Conservation (phyloP, 2,888 invertebrate species). For the Meandrusa payeni region DNA sequence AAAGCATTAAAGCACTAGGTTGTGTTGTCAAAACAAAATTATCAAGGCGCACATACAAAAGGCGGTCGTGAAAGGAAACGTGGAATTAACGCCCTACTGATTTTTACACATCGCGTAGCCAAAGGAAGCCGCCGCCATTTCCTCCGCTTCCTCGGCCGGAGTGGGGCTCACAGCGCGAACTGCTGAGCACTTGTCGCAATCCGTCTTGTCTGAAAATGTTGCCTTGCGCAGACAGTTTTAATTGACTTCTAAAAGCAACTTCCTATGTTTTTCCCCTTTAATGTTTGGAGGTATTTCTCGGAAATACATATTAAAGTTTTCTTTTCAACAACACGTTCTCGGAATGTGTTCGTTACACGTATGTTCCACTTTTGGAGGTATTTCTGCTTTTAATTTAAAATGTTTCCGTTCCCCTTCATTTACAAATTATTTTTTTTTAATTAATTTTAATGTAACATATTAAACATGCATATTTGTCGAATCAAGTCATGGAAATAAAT, state of each 20-base stretch:
- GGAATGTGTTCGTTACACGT: too few relatives aligned
- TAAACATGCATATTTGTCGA: too few relatives aligned
- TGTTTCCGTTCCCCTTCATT: too few relatives aligned
- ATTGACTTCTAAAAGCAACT: slow-evolving; percentile 32
- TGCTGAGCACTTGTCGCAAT: slow-evolving; percentile 19
- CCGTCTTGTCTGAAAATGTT: slow-evolving; percentile 19
- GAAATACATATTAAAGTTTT: not conserved
- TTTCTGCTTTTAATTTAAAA: too few relatives aligned
- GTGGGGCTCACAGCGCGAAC: slow-evolving; percentile 17
- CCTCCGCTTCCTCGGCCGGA: slow-evolving; percentile 21
- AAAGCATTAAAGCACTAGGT: too few relatives aligned
- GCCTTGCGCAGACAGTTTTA: slow-evolving; percentile 29
- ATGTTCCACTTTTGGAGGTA: too few relatives aligned
- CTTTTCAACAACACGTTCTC: not conserved
- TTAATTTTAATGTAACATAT: too few relatives aligned
- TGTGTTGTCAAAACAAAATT: too few relatives aligned
- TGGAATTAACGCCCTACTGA: slow-evolving; percentile 17
- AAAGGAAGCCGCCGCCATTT: slow-evolving; percentile 26
- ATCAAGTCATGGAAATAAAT: too few relatives aligned
- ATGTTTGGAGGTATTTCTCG: slow-evolving; percentile 9
- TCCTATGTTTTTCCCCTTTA: slow-evolving; percentile 24
- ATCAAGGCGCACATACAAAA: too few relatives aligned
- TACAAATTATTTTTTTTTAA: too few relatives aligned
- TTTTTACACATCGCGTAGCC: slow-evolving; percentile 17
- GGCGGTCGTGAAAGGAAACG: too few relatives aligned